Evolutionary conservation across 2,797 vertebrate genomes (phyloP).

Genomic region (Micrastur ruficollis): DNA sequence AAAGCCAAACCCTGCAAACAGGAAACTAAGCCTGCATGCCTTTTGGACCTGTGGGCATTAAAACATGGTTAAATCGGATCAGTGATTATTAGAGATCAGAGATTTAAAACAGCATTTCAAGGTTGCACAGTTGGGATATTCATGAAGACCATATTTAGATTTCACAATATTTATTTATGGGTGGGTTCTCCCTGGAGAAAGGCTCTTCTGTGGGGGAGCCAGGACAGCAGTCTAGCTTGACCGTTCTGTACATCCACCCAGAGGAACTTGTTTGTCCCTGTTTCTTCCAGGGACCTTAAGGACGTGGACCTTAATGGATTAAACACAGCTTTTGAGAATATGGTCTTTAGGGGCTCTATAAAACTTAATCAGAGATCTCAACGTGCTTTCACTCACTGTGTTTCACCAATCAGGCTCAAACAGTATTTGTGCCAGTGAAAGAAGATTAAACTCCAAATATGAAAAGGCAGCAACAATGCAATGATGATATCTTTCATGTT

Average conservation of each 20-base stretch:
- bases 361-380: neutral
- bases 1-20: neutral
- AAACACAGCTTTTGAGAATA: neutral
- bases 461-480: neutral
- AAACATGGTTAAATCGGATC: neutral
- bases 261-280: neutral
- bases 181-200: neutral
- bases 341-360: neutral
- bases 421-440: neutral
- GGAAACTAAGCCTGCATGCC: neutral
- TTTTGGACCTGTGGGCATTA: neutral
- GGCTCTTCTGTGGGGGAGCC: neutral
- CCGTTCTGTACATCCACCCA: neutral
- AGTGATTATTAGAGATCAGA: neutral
- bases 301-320: neutral
- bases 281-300: neutral
- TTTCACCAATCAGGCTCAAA: conserved; percentile 1
- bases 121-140: neutral
- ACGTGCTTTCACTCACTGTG: neutral
- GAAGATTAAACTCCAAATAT: conserved; percentile 22
- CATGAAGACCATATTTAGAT: neutral
- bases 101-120: neutral
- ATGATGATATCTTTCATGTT: neutral
- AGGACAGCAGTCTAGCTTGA: neutral
- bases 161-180: neutral